phyloP scores from a whole-genome alignment of 1,140 invertebrate species.

The Drosophila azteca region DNA sequence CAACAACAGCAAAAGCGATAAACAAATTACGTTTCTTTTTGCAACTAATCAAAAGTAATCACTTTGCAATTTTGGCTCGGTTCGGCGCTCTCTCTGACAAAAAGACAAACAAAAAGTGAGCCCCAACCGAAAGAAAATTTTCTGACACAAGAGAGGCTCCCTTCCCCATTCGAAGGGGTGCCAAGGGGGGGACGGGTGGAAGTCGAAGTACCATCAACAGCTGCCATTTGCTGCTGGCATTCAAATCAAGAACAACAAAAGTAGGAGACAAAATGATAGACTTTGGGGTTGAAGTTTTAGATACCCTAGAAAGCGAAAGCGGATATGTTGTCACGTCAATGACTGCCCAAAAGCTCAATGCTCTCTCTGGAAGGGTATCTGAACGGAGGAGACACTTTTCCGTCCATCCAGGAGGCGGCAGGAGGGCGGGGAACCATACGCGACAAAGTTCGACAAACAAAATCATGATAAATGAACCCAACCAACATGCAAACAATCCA shows the following conservation, averaged over 20 bases:
- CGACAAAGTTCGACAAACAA: constrained; percentile 76
- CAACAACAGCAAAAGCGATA: constrained; percentile 48
- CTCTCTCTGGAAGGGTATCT: constrained; percentile 3
- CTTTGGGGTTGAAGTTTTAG: too few species aligned
- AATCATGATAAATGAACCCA: constrained; percentile 81
- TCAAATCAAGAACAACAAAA: constrained; percentile 47
- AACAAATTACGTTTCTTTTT: constrained; percentile 82
- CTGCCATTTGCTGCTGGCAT: constrained; percentile 70
- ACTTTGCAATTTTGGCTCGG: constrained; percentile 70
- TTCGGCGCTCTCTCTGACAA: constrained; percentile 35
- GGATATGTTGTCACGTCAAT: too few species aligned
- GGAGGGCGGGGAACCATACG: constrained; percentile 26
- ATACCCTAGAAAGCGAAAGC: too few species aligned
- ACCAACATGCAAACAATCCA: constrained; percentile 61
- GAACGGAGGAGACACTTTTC: constrained; percentile 71
- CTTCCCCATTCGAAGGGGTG: background rate
- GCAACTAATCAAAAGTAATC: constrained; percentile 82
- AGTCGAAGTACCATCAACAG: constrained; percentile 46
- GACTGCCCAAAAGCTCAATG: too few species aligned
- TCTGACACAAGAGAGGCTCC: constrained; percentile 58
- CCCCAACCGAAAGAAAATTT: constrained; percentile 37
- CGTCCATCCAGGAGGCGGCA: constrained; percentile 58
- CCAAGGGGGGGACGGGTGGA: background rate
- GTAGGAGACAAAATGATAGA: too few species aligned
- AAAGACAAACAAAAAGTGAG: constrained; percentile 78